Conservation (phyloP, 2,888 invertebrate genomes). For the Chrysotoxum bicinctum region DNA sequence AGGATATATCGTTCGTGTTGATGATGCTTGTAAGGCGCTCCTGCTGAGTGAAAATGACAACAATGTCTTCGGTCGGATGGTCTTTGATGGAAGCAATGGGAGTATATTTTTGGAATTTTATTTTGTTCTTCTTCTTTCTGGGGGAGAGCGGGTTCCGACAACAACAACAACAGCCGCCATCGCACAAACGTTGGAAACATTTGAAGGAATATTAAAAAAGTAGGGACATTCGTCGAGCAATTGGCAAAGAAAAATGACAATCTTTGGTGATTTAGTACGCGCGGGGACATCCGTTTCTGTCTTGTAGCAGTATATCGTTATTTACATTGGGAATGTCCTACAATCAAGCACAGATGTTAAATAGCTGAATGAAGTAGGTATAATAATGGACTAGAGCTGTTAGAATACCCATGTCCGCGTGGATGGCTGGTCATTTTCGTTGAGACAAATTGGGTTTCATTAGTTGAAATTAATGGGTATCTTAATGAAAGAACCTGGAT, state of each 20-base stretch:
- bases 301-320: constrained; percentile 19
- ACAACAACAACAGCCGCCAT: neutral
- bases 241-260: constrained; percentile 42
- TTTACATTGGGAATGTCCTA: constrained; percentile 60
- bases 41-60: constrained; percentile 35
- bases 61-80: neutral
- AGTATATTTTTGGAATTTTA: constrained; percentile 22
- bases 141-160: neutral
- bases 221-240: constrained; percentile 43
- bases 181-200: neutral
- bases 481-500: constrained; percentile 4
- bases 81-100: constrained; percentile 14
- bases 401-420: neutral
- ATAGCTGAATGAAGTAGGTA: constrained; percentile 44
- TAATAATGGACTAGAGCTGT: constrained; percentile 14
- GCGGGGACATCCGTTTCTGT: constrained; percentile 2
- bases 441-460: constrained; percentile 50
- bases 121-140: constrained; percentile 14
- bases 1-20: constrained; percentile 39
- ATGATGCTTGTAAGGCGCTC: constrained; percentile 33
- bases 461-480: constrained; percentile 57
- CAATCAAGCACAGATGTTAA: constrained; percentile 63
- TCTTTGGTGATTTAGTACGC: constrained; percentile 29
- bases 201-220: constrained; percentile 49
- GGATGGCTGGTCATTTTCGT: constrained; percentile 25